Conservation (phyloP, 2,113 vertebrate species). For the Cyprinodon brontotheroides region DNA sequence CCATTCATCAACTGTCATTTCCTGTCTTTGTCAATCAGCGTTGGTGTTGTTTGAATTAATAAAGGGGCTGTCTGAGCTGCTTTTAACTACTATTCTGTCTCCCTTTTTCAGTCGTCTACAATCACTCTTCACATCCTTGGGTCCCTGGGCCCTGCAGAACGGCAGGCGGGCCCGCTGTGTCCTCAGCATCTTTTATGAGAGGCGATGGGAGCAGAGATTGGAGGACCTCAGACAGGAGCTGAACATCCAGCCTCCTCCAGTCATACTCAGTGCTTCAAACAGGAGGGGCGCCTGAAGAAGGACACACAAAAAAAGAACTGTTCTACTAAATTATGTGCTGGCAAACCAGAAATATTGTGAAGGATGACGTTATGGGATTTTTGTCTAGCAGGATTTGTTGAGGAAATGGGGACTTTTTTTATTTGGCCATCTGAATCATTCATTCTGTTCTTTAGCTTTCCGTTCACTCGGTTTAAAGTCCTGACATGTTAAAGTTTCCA, state of each 20-base stretch:
- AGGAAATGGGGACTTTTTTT: conserved; percentile 12
- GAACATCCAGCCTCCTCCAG: conserved; percentile 83
- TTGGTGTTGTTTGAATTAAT: not conserved
- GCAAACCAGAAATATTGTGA: conserved; percentile 13
- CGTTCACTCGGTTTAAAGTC: too few relatives aligned
- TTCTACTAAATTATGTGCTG: not conserved
- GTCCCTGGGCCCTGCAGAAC: conserved; percentile 88
- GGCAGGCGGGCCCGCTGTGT: conserved; percentile 81
- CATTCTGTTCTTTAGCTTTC: not conserved
- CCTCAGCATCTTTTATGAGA: conserved; percentile 90
- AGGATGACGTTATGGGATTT: not conserved
- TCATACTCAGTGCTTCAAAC: conserved; percentile 15
- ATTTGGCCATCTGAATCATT: conserved; percentile 1
- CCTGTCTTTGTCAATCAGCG: not conserved
- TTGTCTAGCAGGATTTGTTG: not conserved
- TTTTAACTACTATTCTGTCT: not conserved
- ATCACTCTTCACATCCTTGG: conserved; percentile 79
- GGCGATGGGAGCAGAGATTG: conserved; percentile 90
- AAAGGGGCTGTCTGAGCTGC: not conserved
- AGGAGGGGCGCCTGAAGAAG: conserved; percentile 20
- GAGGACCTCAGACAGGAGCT: conserved; percentile 86
- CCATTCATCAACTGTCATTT: conserved; percentile 14
- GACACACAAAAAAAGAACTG: not conserved
- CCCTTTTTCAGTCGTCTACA: conserved; percentile 78
- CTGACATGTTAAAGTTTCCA: not conserved